Evolutionary conservation across 2,888 invertebrate genomes (phyloP).

Genomic region (Troglohyphantes excavatus): DNA sequence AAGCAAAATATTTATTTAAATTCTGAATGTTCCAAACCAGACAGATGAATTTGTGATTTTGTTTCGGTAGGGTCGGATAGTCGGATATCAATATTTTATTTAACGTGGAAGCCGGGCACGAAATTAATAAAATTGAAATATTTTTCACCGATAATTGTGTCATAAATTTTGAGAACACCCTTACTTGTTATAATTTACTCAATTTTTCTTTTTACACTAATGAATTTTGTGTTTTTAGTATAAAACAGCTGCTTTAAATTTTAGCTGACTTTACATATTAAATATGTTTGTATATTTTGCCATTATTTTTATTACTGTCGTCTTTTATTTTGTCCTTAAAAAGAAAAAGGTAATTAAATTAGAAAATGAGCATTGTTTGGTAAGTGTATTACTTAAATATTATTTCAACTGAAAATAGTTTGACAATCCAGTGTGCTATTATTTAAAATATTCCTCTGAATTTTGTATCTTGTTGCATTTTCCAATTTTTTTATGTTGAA

Average conservation of each 20-base stretch:
- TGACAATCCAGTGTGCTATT: not conserved
- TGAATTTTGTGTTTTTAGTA: too few relatives aligned
- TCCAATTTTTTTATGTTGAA: too few relatives aligned
- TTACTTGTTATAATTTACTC: too few relatives aligned
- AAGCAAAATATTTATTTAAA: not conserved
- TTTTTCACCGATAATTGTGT: too few relatives aligned
- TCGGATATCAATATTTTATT: not conserved
- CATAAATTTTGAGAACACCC: too few relatives aligned
- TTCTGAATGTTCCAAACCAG: not conserved
- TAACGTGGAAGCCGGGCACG: not conserved
- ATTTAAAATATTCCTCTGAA: not conserved
- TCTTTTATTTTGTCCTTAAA: not conserved
- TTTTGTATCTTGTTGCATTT: not conserved
- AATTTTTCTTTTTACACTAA: too few relatives aligned
- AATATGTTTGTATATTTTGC: conserved; percentile 22
- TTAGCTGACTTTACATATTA: not conserved
- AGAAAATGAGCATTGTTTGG: conserved; percentile 49
- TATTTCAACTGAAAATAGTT: not conserved
- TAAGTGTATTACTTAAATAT: conserved; percentile 10
- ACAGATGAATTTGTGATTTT: not conserved
- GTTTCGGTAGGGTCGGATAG: not conserved
- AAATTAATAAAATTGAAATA: too few relatives aligned
- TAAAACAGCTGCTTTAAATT: too few relatives aligned
- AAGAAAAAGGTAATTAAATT: not conserved
- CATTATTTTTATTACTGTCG: not conserved